Conservation (phyloP, 2,888 invertebrate species). For the Drosophila sordidula region DNA sequence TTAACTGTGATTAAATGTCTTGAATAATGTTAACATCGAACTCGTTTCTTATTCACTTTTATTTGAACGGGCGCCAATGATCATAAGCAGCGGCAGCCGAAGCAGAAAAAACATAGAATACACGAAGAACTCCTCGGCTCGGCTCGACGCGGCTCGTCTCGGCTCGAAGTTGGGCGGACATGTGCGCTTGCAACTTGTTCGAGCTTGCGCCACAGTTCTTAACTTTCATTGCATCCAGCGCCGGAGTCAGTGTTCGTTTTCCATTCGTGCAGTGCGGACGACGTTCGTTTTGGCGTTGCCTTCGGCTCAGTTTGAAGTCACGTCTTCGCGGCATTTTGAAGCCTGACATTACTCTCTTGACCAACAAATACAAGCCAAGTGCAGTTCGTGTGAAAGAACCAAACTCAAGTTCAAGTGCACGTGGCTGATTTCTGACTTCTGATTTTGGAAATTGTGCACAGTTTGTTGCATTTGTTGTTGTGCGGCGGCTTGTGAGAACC, state of each 20-base stretch:
- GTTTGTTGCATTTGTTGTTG: slow-evolving; percentile 16
- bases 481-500: slow-evolving; percentile 15
- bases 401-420: slow-evolving; percentile 22
- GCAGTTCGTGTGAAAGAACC: slow-evolving; percentile 13
- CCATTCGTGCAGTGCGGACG: slow-evolving; percentile 57
- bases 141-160: slow-evolving; percentile 20
- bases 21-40: neutral
- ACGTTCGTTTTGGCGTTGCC: slow-evolving; percentile 18
- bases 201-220: slow-evolving; percentile 42
- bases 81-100: slow-evolving; percentile 32
- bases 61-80: slow-evolving; percentile 44
- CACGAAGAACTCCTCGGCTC: slow-evolving; percentile 37
- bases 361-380: neutral
- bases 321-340: slow-evolving; percentile 48
- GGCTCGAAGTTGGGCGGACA: slow-evolving; percentile 38
- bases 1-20: slow-evolving; percentile 6
- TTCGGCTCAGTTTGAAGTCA: slow-evolving; percentile 17
- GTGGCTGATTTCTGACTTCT: slow-evolving; percentile 1
- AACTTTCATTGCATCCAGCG: slow-evolving; percentile 72
- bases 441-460: slow-evolving; percentile 15
- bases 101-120: slow-evolving; percentile 65
- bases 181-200: slow-evolving; percentile 55
- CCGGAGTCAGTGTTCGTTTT: slow-evolving; percentile 78
- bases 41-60: neutral
- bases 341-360: slow-evolving; percentile 1